These are phyloP conservation scores for Danionella cerebrum DNA, from an alignment of 2,113 vertebrate species.

Conservation along the genomic window DNA sequence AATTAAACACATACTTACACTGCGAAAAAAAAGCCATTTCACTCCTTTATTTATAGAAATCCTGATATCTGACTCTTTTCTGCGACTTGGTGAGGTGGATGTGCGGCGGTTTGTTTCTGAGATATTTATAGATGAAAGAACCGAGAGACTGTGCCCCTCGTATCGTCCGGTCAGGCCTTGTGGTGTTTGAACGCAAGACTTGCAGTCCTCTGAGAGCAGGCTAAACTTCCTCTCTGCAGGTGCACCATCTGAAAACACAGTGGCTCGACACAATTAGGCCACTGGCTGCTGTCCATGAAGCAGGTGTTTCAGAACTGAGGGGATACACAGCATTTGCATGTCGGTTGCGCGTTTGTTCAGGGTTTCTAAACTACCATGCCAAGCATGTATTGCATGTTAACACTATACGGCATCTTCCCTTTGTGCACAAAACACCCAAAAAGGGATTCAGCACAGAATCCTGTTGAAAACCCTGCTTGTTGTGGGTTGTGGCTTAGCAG, in stretches of 20 bases:
- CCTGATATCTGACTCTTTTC: constrained; percentile 6
- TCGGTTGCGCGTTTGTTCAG: too few relatives aligned
- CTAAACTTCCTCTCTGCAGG: not conserved
- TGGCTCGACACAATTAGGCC: constrained; percentile 33
- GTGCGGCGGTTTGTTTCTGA: not conserved
- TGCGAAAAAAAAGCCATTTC: not conserved
- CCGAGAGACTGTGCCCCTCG: not conserved
- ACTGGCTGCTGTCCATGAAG: constrained; percentile 11
- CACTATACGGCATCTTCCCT: too few relatives aligned
- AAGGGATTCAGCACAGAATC: too few relatives aligned
- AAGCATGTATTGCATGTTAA: too few relatives aligned
- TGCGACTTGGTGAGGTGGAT: not conserved
- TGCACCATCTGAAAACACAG: not conserved
- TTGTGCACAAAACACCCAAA: too few relatives aligned
- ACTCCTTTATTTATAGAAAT: constrained; percentile 10
- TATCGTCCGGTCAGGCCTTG: not conserved
- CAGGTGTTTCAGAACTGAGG: constrained; percentile 10
- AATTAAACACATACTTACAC: not conserved
- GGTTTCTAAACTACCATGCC: too few relatives aligned
- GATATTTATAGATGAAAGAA: constrained; percentile 18
- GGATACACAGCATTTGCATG: not conserved
- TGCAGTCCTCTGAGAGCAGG: not conserved
- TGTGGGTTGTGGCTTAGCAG: too few relatives aligned
- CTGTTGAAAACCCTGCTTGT: too few relatives aligned
- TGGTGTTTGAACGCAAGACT: constrained; percentile 10